Evolutionary conservation across 1,140 invertebrate genomes (phyloP).

Genomic region (Drosophila equinoxialis): DNA sequence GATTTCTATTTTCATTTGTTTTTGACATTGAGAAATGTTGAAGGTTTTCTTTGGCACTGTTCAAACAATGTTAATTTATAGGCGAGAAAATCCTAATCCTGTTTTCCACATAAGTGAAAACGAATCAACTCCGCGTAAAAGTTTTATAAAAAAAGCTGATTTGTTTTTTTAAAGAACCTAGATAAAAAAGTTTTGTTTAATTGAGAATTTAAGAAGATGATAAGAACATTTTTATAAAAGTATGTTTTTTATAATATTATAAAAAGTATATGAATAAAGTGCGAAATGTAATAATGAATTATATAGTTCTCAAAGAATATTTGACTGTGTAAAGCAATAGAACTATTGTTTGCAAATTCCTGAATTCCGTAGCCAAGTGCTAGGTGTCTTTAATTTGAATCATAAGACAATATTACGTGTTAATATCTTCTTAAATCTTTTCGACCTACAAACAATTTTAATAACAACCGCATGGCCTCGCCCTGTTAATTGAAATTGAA

Average conservation of each 20-base stretch:
- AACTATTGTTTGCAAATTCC: too few species aligned
- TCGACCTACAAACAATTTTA: not conserved
- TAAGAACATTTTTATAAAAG: too few species aligned
- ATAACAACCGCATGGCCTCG: slow-evolving; percentile 29
- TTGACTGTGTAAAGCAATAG: too few species aligned
- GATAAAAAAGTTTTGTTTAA: too few species aligned
- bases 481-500: slow-evolving; percentile 57
- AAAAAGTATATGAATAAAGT: too few species aligned
- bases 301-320: too few species aligned
- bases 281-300: too few species aligned
- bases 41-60: not conserved
- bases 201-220: too few species aligned
- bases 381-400: too few species aligned
- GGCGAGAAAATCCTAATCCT: slow-evolving; percentile 4
- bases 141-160: not conserved
- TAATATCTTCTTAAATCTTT: slow-evolving; percentile 30
- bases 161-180: not conserved
- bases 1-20: not conserved
- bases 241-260: too few species aligned
- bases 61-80: not conserved
- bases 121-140: not conserved
- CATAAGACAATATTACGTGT: not conserved
- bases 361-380: too few species aligned
- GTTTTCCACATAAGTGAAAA: slow-evolving; percentile 3
- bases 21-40: not conserved